A percentile compares a stretch with the other conserved stretches of the same genome.
These are phyloP conservation scores for Listrodromus nycthemerus DNA, from an alignment of 2,888 invertebrate species.

Conservation along the genomic window DNA sequence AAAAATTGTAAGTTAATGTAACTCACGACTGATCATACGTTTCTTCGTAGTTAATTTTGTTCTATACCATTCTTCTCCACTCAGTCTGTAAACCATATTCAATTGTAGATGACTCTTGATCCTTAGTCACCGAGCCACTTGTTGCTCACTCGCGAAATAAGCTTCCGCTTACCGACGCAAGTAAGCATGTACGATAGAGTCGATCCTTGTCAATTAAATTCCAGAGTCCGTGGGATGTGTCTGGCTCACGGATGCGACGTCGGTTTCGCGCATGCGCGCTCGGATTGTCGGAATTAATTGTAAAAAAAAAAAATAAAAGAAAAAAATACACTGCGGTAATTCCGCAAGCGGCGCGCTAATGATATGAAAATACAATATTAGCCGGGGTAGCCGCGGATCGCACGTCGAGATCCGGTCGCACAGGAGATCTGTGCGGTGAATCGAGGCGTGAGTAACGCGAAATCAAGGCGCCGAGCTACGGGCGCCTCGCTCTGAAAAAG, in stretches of 20 bases:
- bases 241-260: conserved; percentile 1
- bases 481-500: conserved; percentile 37
- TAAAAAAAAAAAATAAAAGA: no score
- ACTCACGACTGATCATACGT: not conserved
- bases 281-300: conserved; percentile 43
- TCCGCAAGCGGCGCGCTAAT: conserved; percentile 32
- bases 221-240: conserved; percentile 2
- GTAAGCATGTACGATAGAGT: not conserved
- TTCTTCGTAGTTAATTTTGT: not conserved
- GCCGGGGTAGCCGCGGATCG: not conserved
- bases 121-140: conserved; percentile 2
- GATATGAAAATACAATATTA: conserved; percentile 37
- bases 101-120: not conserved
- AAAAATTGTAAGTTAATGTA: no score
- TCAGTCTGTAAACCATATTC: not conserved
- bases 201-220: conserved; percentile 42
- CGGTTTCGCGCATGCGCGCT: conserved; percentile 6
- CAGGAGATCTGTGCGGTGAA: conserved; percentile 13
- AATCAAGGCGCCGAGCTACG: conserved; percentile 37
- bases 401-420: conserved; percentile 3
- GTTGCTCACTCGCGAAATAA: not conserved
- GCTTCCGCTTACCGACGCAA: not conserved
- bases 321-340: conserved; percentile 2
- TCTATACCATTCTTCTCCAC: not conserved
- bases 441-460: conserved; percentile 45